These are phyloP conservation scores for Oscheius sp. DNA, from an alignment of 2,888 invertebrate species.

Conservation along the genomic window DNA sequence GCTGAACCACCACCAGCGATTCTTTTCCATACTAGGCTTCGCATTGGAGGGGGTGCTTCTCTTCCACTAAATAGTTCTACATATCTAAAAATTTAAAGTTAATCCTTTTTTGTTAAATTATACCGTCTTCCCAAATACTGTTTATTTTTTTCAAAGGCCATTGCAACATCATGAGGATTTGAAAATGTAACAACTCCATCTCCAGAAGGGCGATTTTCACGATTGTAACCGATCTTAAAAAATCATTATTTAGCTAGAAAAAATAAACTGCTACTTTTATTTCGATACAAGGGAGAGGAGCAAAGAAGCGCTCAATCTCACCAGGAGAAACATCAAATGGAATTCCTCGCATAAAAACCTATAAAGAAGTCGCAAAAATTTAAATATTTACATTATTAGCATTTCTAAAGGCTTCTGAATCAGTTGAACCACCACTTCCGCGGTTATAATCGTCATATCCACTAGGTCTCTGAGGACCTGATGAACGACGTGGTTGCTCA, in stretches of 20 bases:
- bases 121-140: constrained; percentile 74
- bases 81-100: constrained; percentile 56
- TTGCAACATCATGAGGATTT: constrained; percentile 46
- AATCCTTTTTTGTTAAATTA: background rate
- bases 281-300: constrained; percentile 51
- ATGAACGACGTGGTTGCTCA: background rate
- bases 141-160: constrained; percentile 53
- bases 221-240: constrained; percentile 42
- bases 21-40: constrained; percentile 43
- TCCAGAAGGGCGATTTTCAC: constrained; percentile 60
- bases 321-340: constrained; percentile 56
- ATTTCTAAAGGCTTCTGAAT: constrained; percentile 7
- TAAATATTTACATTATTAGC: constrained; percentile 9
- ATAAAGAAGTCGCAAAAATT: background rate
- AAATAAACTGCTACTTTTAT: constrained; percentile 40
- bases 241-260: background rate
- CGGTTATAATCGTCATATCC: background rate
- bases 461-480: background rate
- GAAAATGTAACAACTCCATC: constrained; percentile 63
- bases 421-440: background rate
- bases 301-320: constrained; percentile 60
- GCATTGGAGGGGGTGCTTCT: constrained; percentile 46
- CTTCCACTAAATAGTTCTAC: constrained; percentile 85
- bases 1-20: constrained; percentile 31
- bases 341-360: constrained; percentile 64